Conservation (phyloP, 2,113 vertebrate species). For the Sebastes schlegelii region DNA sequence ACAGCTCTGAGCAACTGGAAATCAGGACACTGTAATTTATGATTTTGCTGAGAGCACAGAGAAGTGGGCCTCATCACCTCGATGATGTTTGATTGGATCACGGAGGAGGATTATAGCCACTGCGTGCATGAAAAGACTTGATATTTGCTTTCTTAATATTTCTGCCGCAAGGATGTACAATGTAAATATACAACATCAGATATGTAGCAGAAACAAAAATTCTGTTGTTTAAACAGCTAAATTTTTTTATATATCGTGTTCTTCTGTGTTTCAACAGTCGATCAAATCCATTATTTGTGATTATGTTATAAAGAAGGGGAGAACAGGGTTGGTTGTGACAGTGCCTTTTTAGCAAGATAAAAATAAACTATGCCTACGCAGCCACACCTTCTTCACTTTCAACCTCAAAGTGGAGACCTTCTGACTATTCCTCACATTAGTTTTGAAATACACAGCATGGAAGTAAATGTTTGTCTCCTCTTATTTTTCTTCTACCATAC, state of each 20-base stretch:
- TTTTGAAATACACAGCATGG: no score
- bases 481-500: no score
- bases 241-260: background rate
- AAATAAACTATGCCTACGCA: no score
- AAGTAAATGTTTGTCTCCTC: no score
- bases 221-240: background rate
- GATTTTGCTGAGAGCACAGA: slow-evolving; percentile 23
- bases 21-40: slow-evolving; percentile 44
- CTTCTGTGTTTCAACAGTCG: background rate
- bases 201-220: background rate
- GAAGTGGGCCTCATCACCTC: slow-evolving; percentile 28
- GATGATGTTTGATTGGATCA: slow-evolving; percentile 32
- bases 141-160: slow-evolving; percentile 48
- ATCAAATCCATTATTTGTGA: background rate
- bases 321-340: no score
- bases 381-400: no score
- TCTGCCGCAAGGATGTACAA: background rate
- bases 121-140: background rate
- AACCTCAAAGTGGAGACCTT: no score
- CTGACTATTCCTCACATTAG: no score
- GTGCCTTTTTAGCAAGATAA: no score
- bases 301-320: background rate
- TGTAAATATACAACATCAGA: background rate
- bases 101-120: slow-evolving; percentile 9
- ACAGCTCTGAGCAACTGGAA: slow-evolving; percentile 42